Conservation (phyloP, 2,113 vertebrate species). For the Carollia perspicillata region DNA sequence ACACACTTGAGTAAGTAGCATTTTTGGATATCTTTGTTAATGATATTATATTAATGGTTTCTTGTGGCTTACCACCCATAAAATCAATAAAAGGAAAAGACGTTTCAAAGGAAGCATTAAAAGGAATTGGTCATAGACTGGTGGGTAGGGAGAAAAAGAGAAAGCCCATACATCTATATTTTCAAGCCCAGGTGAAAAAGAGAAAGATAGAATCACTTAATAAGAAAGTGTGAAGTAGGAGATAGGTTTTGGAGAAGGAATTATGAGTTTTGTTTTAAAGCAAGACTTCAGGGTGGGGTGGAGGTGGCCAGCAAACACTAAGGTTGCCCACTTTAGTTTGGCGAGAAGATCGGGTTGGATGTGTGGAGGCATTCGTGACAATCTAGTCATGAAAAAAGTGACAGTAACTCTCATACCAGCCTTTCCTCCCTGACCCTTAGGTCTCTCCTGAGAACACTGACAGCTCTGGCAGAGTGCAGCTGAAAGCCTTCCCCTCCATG, state of each 20-base stretch:
- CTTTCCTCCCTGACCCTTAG: background rate
- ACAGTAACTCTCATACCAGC: background rate
- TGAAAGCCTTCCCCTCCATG: background rate
- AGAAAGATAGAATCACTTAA: background rate
- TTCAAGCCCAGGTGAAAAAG: background rate
- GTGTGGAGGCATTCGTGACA: background rate
- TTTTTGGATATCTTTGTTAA: background rate
- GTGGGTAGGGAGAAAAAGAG: background rate
- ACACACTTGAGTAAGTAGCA: background rate
- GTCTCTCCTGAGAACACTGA: background rate
- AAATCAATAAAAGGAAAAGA: slow-evolving; percentile 22
- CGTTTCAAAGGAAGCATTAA: background rate
- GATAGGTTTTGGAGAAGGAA: background rate
- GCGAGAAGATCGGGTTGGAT: background rate
- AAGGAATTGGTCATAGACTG: background rate
- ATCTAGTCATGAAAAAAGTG: background rate
- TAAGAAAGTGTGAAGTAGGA: background rate
- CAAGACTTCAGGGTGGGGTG: background rate
- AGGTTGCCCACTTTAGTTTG: background rate
- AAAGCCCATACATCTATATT: background rate
- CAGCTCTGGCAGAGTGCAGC: background rate
- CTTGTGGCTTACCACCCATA: background rate
- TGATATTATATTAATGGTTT: background rate
- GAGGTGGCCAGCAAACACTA: background rate
- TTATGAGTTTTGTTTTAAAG: background rate